These are phyloP conservation scores for Camelus dromedarius DNA, from an alignment of 2,113 vertebrate species.

Conservation along the genomic window DNA sequence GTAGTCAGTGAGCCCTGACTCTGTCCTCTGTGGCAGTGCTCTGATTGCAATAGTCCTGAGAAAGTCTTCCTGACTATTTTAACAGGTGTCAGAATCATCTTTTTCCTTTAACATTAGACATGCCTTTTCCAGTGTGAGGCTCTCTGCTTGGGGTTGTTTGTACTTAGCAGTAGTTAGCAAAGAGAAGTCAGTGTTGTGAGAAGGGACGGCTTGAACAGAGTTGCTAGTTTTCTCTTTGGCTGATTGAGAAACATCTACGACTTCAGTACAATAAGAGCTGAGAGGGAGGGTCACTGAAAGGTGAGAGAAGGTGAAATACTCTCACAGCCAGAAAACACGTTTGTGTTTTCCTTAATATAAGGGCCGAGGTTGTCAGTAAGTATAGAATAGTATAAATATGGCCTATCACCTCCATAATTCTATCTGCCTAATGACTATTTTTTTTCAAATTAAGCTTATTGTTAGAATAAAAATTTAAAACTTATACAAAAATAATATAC, in stretches of 20 bases:
- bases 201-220: not conserved
- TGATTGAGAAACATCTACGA: conserved; percentile 5
- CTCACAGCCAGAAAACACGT: not conserved
- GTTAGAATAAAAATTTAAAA: conserved; percentile 4
- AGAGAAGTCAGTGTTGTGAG: not conserved
- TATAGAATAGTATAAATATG: not conserved
- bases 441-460: not conserved
- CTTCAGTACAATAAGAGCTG: not conserved
- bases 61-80: not conserved
- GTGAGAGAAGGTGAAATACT: not conserved
- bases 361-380: not conserved
- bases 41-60: not conserved
- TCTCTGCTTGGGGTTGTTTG: conserved; percentile 17
- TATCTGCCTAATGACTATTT: not conserved
- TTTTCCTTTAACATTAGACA: not conserved
- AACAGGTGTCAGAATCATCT: not conserved
- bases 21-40: fast-evolving
- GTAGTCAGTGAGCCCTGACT: not conserved
- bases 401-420: not conserved
- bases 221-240: not conserved
- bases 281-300: not conserved
- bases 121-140: not conserved
- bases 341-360: not conserved
- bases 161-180: not conserved
- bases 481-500: not conserved